These are phyloP conservation scores for Alcedo atthis DNA, from an alignment of 2,797 vertebrate genomes.

Conservation along the genomic window DNA sequence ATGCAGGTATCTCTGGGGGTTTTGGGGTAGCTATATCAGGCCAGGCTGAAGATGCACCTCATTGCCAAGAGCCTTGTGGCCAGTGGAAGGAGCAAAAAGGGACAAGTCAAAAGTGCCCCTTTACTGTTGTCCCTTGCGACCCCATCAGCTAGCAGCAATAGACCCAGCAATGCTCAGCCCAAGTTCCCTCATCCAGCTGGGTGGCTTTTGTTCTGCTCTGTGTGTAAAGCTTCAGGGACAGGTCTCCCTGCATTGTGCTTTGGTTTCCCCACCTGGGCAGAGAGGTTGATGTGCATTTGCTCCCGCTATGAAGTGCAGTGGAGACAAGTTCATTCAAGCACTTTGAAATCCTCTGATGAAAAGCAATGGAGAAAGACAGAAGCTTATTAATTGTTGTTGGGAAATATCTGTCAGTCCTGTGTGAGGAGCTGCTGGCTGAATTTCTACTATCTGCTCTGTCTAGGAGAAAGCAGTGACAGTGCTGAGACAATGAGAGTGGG, in stretches of 20 bases:
- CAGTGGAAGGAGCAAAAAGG: not conserved
- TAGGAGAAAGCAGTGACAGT: constrained; percentile 20
- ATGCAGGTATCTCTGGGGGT: accelerated
- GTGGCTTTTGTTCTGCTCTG: not conserved
- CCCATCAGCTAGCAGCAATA: accelerated
- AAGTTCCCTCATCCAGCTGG: not conserved
- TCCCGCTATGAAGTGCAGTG: accelerated
- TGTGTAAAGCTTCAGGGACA: not conserved
- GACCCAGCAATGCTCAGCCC: accelerated
- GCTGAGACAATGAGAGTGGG: not conserved
- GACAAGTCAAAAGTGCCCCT: not conserved
- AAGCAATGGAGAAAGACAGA: not conserved
- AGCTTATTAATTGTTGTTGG: constrained; percentile 52
- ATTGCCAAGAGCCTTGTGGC: not conserved
- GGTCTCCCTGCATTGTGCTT: accelerated
- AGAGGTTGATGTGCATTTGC: accelerated
- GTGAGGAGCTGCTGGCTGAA: constrained; percentile 16
- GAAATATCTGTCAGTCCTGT: not conserved
- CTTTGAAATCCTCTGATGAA: constrained; percentile 10
- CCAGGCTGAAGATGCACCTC: not conserved
- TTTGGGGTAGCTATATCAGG: accelerated
- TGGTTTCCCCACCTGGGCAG: not conserved
- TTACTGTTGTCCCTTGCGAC: not conserved
- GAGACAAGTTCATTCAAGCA: not conserved
- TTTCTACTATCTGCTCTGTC: constrained; percentile 23